Evolutionary conservation across 2,888 invertebrate genomes (phyloP).

Genomic region (Dione vanillae): DNA sequence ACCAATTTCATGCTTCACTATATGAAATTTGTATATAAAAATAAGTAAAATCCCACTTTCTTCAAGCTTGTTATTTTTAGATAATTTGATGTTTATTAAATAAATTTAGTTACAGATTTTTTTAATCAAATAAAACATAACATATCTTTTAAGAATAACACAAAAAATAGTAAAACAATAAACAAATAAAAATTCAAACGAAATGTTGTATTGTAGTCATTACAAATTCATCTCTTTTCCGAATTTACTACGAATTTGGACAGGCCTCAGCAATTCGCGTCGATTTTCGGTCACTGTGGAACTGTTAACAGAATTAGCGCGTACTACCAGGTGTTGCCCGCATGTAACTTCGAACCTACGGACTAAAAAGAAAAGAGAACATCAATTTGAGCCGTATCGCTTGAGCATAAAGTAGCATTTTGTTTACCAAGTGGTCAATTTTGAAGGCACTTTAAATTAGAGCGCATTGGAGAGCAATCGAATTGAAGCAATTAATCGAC

Average conservation of each 20-base stretch:
- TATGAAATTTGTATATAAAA: too few species aligned
- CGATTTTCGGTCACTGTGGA: constrained; percentile 42
- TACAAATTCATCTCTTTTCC: constrained; percentile 18
- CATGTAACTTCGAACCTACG: constrained; percentile 29
- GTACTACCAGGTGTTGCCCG: constrained; percentile 46
- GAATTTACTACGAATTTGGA: constrained; percentile 29
- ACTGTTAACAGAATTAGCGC: constrained; percentile 52
- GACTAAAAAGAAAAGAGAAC: background rate
- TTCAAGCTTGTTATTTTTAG: too few species aligned
- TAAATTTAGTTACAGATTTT: too few species aligned
- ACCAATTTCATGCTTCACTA: too few species aligned
- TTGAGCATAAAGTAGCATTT: constrained; percentile 16
- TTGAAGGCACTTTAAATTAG: constrained; percentile 36
- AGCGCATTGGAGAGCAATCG: constrained; percentile 33
- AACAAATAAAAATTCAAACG: background rate
- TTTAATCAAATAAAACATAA: background rate
- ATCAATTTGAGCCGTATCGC: background rate
- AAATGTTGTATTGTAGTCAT: background rate
- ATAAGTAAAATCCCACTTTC: too few species aligned
- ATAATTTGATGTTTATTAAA: too few species aligned
- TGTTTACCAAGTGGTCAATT: constrained; percentile 2
- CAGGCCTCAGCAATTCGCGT: constrained; percentile 26
- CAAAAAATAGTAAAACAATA: too few species aligned
- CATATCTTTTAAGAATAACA: too few species aligned
- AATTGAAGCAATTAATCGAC: constrained; percentile 43